Conservation (phyloP, 53 echinoderm and acorn worm genomes). For the Apostichopus leukothele region DNA sequence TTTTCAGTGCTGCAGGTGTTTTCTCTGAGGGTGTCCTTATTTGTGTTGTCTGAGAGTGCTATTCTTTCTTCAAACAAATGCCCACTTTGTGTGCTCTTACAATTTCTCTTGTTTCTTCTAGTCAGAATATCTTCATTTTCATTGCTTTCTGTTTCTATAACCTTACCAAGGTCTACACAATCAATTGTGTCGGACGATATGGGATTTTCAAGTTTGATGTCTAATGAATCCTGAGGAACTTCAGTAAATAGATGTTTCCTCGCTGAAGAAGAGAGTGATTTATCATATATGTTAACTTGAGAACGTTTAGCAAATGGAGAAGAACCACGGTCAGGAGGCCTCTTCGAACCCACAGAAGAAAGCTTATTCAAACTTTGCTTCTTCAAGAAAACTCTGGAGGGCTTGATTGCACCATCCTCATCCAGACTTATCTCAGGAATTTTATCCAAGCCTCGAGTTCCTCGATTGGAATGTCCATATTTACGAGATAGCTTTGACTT, state of each 20-base stretch:
- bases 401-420: background rate
- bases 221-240: background rate
- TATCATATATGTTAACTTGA: background rate
- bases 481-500: background rate
- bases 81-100: background rate
- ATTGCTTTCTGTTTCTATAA: background rate
- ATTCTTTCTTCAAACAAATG: background rate
- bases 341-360: constrained; percentile 23
- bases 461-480: background rate
- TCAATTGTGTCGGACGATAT: background rate
- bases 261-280: background rate
- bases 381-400: background rate
- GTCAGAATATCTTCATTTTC: background rate
- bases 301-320: constrained; percentile 76
- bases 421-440: background rate
- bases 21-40: background rate
- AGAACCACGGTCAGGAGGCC: constrained; percentile 68
- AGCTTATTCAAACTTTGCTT: background rate
- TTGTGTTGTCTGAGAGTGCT: constrained; percentile 24
- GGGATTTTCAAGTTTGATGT: background rate
- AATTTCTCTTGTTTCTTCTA: background rate
- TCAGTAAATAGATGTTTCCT: constrained; percentile 11
- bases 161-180: background rate
- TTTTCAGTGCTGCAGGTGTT: background rate
- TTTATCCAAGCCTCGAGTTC: background rate